A percentile compares a stretch with the other conserved stretches of the same genome.
Conservation (phyloP, 2,888 invertebrate genomes). For the Phortica okadai region DNA sequence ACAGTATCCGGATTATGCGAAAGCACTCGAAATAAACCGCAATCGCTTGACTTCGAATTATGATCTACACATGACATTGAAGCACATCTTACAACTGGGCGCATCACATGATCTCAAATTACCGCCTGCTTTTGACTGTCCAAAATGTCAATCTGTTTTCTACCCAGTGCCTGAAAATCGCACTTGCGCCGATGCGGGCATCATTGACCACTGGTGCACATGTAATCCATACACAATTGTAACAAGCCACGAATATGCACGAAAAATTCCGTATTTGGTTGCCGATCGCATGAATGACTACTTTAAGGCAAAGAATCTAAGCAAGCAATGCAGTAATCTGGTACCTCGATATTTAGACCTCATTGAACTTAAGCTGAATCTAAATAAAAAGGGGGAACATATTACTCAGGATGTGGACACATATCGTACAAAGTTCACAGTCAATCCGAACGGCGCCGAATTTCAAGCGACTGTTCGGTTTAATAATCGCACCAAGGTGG, state of each 20-base stretch:
- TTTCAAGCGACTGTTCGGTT: constrained; percentile 46
- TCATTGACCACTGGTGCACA: constrained; percentile 53
- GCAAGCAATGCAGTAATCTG: constrained; percentile 30
- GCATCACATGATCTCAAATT: constrained; percentile 52
- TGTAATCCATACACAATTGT: constrained; percentile 76
- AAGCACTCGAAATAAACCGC: constrained; percentile 79
- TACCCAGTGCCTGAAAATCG: constrained; percentile 75
- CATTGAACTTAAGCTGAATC: constrained; percentile 33
- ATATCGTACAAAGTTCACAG: constrained; percentile 20
- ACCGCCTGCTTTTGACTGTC: constrained; percentile 78
- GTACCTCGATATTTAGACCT: background rate
- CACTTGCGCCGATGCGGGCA: constrained; percentile 51
- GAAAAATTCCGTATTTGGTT: constrained; percentile 26
- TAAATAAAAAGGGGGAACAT: constrained; percentile 8
- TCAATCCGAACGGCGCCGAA: constrained; percentile 8
- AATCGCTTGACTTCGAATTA: constrained; percentile 83
- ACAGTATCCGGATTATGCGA: constrained; percentile 78
- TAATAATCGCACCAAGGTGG: constrained; percentile 29
- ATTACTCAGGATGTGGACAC: constrained; percentile 30
- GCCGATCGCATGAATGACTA: constrained; percentile 41
- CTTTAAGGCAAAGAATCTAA: constrained; percentile 19
- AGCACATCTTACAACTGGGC: constrained; percentile 79
- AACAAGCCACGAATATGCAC: background rate
- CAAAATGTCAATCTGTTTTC: constrained; percentile 81
- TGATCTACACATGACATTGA: constrained; percentile 84